Base-by-base conservation (phyloP, 2,113 vertebrate genomes). In the Oreochromis niloticus region DNA sequence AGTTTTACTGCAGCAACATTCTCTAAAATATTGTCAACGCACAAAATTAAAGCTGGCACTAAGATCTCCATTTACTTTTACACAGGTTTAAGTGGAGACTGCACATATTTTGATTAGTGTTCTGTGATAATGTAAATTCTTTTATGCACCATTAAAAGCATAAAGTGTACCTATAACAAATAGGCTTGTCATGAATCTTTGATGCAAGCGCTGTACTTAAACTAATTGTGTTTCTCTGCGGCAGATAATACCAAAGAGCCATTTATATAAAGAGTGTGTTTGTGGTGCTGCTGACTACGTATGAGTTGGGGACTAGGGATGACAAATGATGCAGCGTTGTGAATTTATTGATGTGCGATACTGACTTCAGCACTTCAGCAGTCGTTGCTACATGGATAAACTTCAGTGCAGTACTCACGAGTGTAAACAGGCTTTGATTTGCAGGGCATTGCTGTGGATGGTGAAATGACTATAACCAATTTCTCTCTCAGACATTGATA, bases 161-260 rank as follows among this genome's bases (percentile, higher is more conserved):
- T 84, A 78, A 91, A 87, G 81, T 63, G 41, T 84, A 82, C 68
- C 52, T 88, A 87, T 88, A 87, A 90, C 68, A 89, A 94, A 94
- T 87, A 89, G 80, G 63, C 75, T 83, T 22, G 32, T 83, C 85
- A 83, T 91, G 88, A 89, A 91, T 93, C 75, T 88, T 68, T 66
- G 78, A 91, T 79, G 78, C 81, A 85, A 13, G 19, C 79, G 17
- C 68, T 4, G 82, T 91, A 94, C 93, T 94, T 93, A 89, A 88
- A 91, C 83, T 93, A 93, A 96, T 94, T 94, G 92, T 94, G 82
- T 91, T 92, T 88, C 87, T 85, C 87, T 54, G 80, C 30, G 66
- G 66, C 84, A 88, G 87, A 89, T 93, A 89, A 91, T 61, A 80
- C 84, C 80, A 73, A 43, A 83, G 82, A 88, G 55, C 66, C 80